Base-by-base conservation (phyloP, 2,888 invertebrate genomes). In the Ornithoptera priamus region DNA sequence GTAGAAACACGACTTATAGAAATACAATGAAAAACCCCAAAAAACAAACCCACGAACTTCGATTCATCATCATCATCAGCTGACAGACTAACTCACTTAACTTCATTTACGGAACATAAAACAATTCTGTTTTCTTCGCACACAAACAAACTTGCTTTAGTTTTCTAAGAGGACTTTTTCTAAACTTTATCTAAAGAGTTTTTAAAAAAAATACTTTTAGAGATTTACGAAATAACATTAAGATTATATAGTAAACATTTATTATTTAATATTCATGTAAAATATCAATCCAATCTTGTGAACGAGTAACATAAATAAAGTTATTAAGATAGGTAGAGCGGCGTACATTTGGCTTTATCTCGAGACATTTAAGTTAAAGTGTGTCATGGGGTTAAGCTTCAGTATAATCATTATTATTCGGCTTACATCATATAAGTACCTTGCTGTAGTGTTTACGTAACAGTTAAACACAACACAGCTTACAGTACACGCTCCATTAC, bases 361-460 rank as follows among this genome's bases (percentile, higher is more conserved):
- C 58, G 22, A 57, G 39, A 62, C 57, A 62, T n/a, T 65, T 60
- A 63, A 62, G 62, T 60, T 64, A 65, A 69, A 65, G 61, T 62
- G 63, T 64, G 63, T 68, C 63, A 69, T 60, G 57, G 65, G 68
- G 68, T 68, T 65, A 69, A 69, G 61, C 61, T 65, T 65, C 57
- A 67, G 72, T 71, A 69, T 71, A 73, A 72, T 74, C 72, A 76
- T 74, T 76, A 76, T 76, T 72, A 72, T 74, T 73, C 75, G 75
- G 72, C 75, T 77, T 75, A 78, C 76, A 77, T 78, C 76, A 77
- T 75, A 73, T 72, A 70, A 67, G 70, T 58, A 63, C 30, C 65
- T 64, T 24, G 53, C 67, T 53, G 74, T 72, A 73, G 70, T 78
- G 76, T 80, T 78, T 80, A 77, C 78, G 77, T 78, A 77, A 77